Evolutionary conservation across 2,888 invertebrate genomes (phyloP).

Genomic region (Neoaliturus tenellus): DNA sequence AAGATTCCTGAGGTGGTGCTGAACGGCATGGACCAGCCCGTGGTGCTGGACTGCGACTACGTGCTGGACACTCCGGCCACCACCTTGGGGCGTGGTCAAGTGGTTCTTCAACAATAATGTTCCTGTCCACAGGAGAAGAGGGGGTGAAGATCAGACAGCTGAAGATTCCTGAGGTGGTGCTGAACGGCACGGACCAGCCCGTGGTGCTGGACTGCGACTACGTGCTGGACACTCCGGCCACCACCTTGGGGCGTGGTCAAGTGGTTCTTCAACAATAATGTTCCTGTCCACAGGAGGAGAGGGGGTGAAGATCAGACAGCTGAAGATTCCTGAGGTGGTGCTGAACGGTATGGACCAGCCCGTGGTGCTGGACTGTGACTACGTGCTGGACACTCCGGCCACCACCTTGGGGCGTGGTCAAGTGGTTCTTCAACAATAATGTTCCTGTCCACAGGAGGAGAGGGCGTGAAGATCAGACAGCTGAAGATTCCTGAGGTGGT

Average conservation of each 20-base stretch:
- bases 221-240: constrained; percentile 70
- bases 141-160: constrained; percentile 64
- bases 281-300: constrained; percentile 63
- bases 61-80: constrained; percentile 70
- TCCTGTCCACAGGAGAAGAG: constrained; percentile 62
- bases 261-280: constrained; percentile 75
- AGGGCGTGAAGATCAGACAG: constrained; percentile 64
- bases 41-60: constrained; percentile 77
- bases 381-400: constrained; percentile 71
- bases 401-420: constrained; percentile 73
- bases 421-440: constrained; percentile 78
- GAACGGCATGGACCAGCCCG: constrained; percentile 73
- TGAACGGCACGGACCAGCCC: constrained; percentile 73
- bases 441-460: constrained; percentile 55
- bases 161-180: constrained; percentile 64
- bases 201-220: constrained; percentile 77
- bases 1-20: constrained; percentile 65
- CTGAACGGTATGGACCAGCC: constrained; percentile 73
- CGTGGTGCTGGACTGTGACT: constrained; percentile 76
- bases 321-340: constrained; percentile 65
- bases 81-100: constrained; percentile 74
- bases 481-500: constrained; percentile 65
- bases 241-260: constrained; percentile 74
- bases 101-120: constrained; percentile 75
- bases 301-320: constrained; percentile 63